Conservation (phyloP, 1,140 invertebrate species). For the Eupristina koningsbergeri region DNA sequence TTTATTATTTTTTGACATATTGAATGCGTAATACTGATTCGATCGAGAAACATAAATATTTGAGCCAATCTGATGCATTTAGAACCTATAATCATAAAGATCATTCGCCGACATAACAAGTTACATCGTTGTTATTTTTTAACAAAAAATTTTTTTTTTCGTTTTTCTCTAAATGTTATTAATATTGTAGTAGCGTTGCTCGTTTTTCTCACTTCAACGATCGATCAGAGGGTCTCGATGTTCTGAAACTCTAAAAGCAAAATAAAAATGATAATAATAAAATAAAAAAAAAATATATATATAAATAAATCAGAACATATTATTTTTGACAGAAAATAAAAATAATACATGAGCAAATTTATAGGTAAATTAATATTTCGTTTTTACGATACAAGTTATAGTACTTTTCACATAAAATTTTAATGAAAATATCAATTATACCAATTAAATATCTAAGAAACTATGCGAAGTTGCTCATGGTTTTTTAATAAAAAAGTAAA, state of each 20-base stretch:
- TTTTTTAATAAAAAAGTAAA: constrained; percentile 22
- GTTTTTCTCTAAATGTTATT: constrained; percentile 28
- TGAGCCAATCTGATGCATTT: constrained; percentile 47
- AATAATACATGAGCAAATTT: constrained; percentile 18
- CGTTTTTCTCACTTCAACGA: constrained; percentile 12
- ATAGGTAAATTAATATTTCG: constrained; percentile 4
- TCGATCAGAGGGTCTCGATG: constrained; percentile 22
- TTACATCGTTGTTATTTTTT: constrained; percentile 38
- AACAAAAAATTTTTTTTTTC: constrained; percentile 25
- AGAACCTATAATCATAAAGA: constrained; percentile 27
- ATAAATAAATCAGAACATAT: constrained; percentile 1
- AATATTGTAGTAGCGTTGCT: constrained; percentile 38
- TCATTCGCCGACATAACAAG: constrained; percentile 25
- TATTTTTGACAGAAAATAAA: background rate
- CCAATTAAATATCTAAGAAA: background rate
- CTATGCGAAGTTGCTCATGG: background rate
- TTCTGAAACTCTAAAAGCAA: constrained; percentile 3
- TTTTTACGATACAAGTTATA: background rate
- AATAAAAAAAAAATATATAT: no score
- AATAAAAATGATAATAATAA: constrained; percentile 13
- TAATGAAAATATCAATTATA: background rate
- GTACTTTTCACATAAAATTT: background rate
- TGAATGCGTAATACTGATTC: constrained; percentile 64
- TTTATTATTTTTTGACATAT: constrained; percentile 56
- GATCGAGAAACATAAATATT: constrained; percentile 56